These are phyloP conservation scores for Falco biarmicus DNA, from an alignment of 2,797 vertebrate genomes.

Conservation along the genomic window DNA sequence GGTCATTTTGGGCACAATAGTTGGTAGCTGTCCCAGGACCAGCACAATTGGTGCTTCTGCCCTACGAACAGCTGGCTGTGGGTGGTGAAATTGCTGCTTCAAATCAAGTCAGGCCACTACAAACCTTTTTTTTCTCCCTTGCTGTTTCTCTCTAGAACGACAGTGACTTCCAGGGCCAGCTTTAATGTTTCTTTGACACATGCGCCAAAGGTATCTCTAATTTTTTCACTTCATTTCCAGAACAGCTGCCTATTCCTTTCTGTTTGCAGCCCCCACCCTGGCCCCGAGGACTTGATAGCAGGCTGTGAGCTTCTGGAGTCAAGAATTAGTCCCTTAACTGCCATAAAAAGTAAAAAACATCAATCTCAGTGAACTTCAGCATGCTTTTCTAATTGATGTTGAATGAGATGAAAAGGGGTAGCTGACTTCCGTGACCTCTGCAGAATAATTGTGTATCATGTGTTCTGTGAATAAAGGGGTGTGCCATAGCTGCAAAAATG, in stretches of 20 bases:
- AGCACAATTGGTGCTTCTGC: background rate
- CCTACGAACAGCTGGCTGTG: background rate
- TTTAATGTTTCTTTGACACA: background rate
- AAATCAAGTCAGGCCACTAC: background rate
- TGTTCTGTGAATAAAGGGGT: conserved; percentile 1
- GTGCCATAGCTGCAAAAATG: conserved; percentile 27
- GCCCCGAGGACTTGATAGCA: fast-evolving
- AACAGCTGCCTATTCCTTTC: background rate
- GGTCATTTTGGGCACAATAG: background rate
- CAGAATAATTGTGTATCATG: conserved; percentile 1
- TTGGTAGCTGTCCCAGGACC: background rate
- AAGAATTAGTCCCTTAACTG: background rate
- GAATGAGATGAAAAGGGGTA: conserved; percentile 24
- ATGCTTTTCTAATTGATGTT: conserved; percentile 29
- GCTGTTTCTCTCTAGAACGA: background rate
- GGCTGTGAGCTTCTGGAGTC: background rate
- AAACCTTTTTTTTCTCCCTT: background rate
- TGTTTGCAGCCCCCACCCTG: background rate
- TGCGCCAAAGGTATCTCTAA: background rate
- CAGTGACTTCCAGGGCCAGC: background rate
- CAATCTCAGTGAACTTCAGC: background rate
- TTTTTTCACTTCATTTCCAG: background rate
- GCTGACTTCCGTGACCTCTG: conserved; percentile 22
- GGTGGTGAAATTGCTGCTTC: background rate
- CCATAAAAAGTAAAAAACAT: background rate